These are phyloP conservation scores for Halcyon badia DNA, from an alignment of 2,797 vertebrate genomes.

Conservation along the genomic window DNA sequence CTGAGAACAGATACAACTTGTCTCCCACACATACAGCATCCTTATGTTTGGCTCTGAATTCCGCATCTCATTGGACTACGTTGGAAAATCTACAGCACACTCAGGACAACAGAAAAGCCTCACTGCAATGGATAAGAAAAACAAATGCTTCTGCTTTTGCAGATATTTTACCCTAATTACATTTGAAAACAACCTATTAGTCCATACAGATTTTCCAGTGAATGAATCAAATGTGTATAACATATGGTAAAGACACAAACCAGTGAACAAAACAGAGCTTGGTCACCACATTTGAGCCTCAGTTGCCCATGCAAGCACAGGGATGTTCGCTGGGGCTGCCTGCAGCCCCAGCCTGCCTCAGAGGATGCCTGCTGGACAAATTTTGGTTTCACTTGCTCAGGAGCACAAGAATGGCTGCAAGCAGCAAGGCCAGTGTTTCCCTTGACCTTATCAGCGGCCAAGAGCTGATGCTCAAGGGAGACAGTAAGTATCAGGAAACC, in stretches of 20 bases:
- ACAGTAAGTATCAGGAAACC: background rate
- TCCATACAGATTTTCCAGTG: background rate
- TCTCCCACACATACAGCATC: background rate
- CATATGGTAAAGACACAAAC: background rate
- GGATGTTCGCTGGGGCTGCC: accelerated
- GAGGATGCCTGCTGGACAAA: background rate
- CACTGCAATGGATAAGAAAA: background rate
- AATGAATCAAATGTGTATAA: background rate
- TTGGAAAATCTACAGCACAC: background rate
- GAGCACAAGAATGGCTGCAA: background rate
- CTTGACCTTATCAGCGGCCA: background rate
- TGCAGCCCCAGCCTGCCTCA: background rate
- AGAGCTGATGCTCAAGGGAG: background rate
- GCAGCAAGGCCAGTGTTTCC: background rate
- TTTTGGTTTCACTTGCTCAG: background rate
- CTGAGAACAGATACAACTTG: background rate
- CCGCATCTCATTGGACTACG: background rate
- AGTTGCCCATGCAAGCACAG: background rate
- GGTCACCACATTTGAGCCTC: background rate
- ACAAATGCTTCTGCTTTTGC: background rate
- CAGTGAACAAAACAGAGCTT: background rate
- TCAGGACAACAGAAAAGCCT: background rate
- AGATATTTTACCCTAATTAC: background rate
- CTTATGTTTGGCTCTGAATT: background rate
- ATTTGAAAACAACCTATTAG: background rate